Evolutionary conservation across 92 coral and sea anemone species (phyloP), one percentile per base, ranked within the genome.

Genomic region (Isaurus tuberculatus): DNA sequence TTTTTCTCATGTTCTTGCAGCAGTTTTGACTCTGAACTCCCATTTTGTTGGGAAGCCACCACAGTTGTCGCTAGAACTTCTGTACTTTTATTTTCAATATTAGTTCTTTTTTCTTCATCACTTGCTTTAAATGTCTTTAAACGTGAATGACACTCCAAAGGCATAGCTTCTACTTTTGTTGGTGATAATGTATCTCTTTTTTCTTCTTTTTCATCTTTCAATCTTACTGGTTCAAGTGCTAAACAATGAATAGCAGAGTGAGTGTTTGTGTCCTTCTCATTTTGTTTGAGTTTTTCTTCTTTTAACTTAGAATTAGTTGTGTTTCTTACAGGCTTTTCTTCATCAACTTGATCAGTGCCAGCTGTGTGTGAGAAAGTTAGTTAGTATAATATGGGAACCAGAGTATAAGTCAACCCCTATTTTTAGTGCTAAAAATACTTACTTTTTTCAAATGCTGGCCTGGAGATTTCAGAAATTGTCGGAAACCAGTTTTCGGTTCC

Each of bases 311-410:
- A 49, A 53, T 25, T 11, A 57, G 80, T 2, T 16, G 23, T 48
- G 65, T 6, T 10, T 49, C 26, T 30, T 29, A 44, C 27, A 73
- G 80, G 65, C 11, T 73, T 49, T 49, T 73, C 80, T 7, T 73
- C 80, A 8, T 42, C 27, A 5, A 73, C 61, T 16, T 49, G 37
- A 73, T n/a, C n/a, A n/a, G n/a, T n/a, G n/a, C n/a, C n/a, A n/a
- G n/a, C n/a, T n/a, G n/a, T n/a, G n/a, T n/a, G n/a, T n/a, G n/a
- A n/a, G n/a, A n/a, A n/a, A n/a, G n/a, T n/a, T n/a, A n/a, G n/a
- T n/a, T n/a, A n/a, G n/a, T n/a, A n/a, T n/a, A n/a, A n/a, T n/a
- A n/a, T n/a, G n/a, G n/a, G n/a, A n/a, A n/a, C n/a, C n/a, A n/a
- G n/a, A n/a, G n/a, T n/a, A n/a, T n/a, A n/a, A n/a, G n/a, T n/a